Conservation (phyloP, 2,888 invertebrate genomes). For the Cantharis lateralis region DNA sequence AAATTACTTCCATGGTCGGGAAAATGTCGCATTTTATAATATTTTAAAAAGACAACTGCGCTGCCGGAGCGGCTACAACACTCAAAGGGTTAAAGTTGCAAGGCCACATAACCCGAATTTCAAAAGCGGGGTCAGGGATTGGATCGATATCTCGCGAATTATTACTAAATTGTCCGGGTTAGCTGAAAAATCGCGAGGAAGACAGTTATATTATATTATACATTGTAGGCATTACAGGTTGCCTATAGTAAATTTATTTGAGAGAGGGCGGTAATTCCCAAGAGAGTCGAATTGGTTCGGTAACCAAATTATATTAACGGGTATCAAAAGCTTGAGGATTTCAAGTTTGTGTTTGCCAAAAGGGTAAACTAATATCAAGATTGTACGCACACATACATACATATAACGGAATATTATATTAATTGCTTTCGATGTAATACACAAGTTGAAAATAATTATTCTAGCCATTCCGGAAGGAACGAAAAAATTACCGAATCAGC, state of each 20-base stretch:
- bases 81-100: conserved; percentile 26
- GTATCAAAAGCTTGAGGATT: conserved; percentile 3
- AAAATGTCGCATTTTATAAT: conserved; percentile 33
- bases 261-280: neutral
- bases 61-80: conserved; percentile 11
- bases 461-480: neutral
- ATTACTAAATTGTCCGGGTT: neutral
- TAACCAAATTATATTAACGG: neutral
- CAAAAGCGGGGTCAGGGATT: conserved; percentile 35
- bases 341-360: neutral
- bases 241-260: neutral
- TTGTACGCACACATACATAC: neutral
- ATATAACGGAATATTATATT: neutral
- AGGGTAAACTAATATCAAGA: neutral
- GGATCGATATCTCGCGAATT: conserved; percentile 32
- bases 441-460: neutral
- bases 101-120: conserved; percentile 36
- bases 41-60: conserved; percentile 12
- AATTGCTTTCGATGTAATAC: neutral
- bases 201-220: neutral
- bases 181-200: neutral
- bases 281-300: neutral
- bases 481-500: neutral
- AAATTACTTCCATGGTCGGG: conserved; percentile 14
- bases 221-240: neutral